Base-by-base conservation (phyloP, 2,113 vertebrate genomes). In the Pungitius pungitius region DNA sequence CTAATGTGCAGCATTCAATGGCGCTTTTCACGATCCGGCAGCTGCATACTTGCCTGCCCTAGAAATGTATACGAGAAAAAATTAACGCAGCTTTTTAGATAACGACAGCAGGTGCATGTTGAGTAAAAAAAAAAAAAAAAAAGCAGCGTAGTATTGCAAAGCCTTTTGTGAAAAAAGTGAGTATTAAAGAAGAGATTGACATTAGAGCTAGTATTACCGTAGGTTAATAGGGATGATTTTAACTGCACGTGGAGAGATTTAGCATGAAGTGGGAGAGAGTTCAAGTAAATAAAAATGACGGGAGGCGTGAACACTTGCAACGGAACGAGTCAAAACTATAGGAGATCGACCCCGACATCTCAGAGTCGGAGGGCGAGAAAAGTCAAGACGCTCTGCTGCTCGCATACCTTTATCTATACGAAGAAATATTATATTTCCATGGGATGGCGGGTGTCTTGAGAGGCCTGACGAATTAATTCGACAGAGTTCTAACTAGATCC, bases 381-480 rank as follows among this genome's bases (percentile, higher is more conserved):
- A 55, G 8, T 77, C 72, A 60, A 69, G 64, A 27, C 69, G 73
- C 68, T 72, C 56, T 63, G 61, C 56, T 63, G 61, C 11, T 78
- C 61, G 20, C 64, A 52, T 26, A 69, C 75, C 63, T 47, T 57
- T 71, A 74, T 87, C 64, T 58, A 45, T 75, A 81, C 65, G 71
- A 75, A 81, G n/a, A n/a, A 78, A 74, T 20, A 60, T 51, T 75
- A 22, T 47, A 18, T 75, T 78, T 30, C 78, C 13, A 57, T 75
- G 75, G 61, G 33, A 45, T 62, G 83, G 63, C 30, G 27, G 56
- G 52, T 62, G 9, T 78, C 83, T 89, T 78, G 57, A 80, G 82
- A 91, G 85, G 77, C 66, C 68, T 80, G 87, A 73, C 85, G 82
- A 90, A 92, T 92, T 83, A 91, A 93, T 93, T 92, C 90, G 83